Evolutionary conservation across 2,888 invertebrate genomes (phyloP).

Genomic region (Pristionchus arcanus): DNA sequence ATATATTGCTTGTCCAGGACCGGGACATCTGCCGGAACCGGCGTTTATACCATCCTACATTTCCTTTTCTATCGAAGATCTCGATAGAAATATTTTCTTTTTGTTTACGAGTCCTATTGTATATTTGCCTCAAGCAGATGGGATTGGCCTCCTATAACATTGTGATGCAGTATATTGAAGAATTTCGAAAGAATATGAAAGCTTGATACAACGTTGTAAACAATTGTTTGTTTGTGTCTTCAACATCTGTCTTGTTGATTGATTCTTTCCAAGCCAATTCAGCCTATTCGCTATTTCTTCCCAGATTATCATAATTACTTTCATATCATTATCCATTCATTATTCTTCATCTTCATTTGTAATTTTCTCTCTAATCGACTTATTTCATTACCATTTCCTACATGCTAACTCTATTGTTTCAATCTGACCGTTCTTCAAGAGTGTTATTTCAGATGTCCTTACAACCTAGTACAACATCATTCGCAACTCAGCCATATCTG

Average conservation of each 20-base stretch:
- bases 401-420: background rate
- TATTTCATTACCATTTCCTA: background rate
- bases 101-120: background rate
- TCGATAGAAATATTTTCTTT: background rate
- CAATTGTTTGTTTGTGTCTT: constrained; percentile 49
- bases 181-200: background rate
- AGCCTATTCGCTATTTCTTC: background rate
- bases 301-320: background rate
- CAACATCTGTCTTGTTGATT: constrained; percentile 4
- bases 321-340: background rate
- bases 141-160: background rate
- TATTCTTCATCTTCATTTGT: background rate
- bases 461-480: constrained; percentile 50
- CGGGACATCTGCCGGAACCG: too few relatives aligned
- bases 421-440: background rate
- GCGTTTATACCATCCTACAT: background rate
- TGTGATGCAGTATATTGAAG: background rate
- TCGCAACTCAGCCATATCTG: constrained; percentile 53
- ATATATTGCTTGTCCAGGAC: too few relatives aligned
- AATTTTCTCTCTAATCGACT: background rate
- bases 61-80: constrained; percentile 27
- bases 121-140: background rate
- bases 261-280: background rate
- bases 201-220: constrained; percentile 5
- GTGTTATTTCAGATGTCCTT: constrained; percentile 45